Conservation (phyloP, 2,888 invertebrate species). For the Sipha maydis region DNA sequence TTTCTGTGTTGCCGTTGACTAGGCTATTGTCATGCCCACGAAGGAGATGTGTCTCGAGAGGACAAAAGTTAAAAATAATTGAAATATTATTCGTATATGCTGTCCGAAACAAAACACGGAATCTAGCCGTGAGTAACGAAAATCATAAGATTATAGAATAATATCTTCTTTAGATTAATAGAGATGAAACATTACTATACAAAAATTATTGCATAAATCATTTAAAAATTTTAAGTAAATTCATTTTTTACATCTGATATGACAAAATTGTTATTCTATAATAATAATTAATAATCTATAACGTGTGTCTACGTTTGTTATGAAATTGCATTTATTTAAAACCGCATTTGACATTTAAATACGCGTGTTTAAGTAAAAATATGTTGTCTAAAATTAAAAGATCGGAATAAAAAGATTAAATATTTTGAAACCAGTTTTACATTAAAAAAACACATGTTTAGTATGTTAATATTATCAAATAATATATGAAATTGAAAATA, state of each 20-base stretch:
- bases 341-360: not conserved
- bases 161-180: too few relatives aligned
- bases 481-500: not conserved
- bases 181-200: too few relatives aligned
- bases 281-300: not conserved
- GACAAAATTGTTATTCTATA: not conserved
- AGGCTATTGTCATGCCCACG: too few relatives aligned
- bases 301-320: not conserved
- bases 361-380: not conserved
- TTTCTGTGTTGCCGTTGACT: too few relatives aligned
- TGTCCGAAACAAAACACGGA: not conserved
- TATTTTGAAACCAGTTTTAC: not conserved
- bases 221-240: too few relatives aligned
- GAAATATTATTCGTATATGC: too few relatives aligned
- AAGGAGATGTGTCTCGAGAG: too few relatives aligned
- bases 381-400: conserved; percentile 1
- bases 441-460: not conserved
- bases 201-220: too few relatives aligned
- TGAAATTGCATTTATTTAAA: not conserved
- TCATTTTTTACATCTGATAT: too few relatives aligned
- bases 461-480: not conserved
- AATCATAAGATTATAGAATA: too few relatives aligned
- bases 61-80: not conserved
- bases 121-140: too few relatives aligned
- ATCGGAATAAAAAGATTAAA: not conserved